Base-by-base conservation (phyloP, 2,888 invertebrate genomes). In the Nebria brevicollis region DNA sequence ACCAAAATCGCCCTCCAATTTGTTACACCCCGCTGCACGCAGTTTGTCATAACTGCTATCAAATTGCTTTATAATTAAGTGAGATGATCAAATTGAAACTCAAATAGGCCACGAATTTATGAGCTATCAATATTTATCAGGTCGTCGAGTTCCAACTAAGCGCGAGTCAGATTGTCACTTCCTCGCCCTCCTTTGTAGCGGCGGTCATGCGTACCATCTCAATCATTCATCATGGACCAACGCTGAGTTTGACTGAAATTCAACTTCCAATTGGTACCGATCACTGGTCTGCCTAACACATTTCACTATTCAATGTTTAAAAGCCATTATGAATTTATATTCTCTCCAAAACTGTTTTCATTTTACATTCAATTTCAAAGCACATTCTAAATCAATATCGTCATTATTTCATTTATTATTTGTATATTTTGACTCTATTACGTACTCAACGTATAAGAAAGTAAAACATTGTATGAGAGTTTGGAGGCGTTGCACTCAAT, bases 91-190 rank as follows among this genome's bases (percentile, higher is more conserved):
- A 81, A 81, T 81, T 79, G 74, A 79, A 79, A 75, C 74, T 74
- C 72, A 81, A 81, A 81, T 81, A 81, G 76, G 72, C 75, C 72
- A 65, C 75, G 54, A 75, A 81, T 81, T 81, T 76, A 81, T 81
- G 42, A 81, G 75, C 81, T 81, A 81, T 81, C 81, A 81, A 81
- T 81, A 81, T 81, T 81, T 81, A 81, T 81, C 75, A 81, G 75
- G 64, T 64, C 25, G 65, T 20, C 25, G 70, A 70, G 70, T 70
- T 26, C 26, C 70, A 42, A 77, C 54, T 25, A 64, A 68, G 74
- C 66, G 70, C 42, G 77, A 74, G 26, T 42, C 15, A 73, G 41
- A 41, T 73, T 15, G 13, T 34, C 34, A 34, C 42, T 11, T 42
- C 43, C 42, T 26, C 34, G 70, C 25, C 13, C 20, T 26, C 26